phyloP scores from a whole-genome alignment of 2,797 vertebrate genomes.

The Pterois miles region DNA sequence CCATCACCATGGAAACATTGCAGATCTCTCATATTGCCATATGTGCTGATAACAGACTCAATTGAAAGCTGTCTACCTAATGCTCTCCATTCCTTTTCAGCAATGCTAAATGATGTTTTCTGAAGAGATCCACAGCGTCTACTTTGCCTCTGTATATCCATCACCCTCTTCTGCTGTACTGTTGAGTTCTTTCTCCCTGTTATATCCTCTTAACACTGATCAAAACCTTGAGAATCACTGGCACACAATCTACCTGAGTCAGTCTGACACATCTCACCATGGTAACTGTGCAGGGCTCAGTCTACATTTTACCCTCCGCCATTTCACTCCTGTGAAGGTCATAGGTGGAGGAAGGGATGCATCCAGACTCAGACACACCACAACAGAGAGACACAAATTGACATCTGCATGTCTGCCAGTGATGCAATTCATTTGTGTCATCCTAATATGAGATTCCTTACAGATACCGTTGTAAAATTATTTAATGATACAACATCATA shows the following conservation, averaged over 20 bases:
- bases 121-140: not conserved
- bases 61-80: too few relatives aligned
- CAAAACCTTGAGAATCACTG: slow-evolving; percentile 46
- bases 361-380: slow-evolving; percentile 29
- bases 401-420: not conserved
- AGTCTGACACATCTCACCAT: slow-evolving; percentile 53
- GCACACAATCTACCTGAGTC: slow-evolving; percentile 36
- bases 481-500: not conserved
- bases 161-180: not conserved
- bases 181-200: slow-evolving; percentile 1
- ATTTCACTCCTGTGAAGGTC: slow-evolving; percentile 61
- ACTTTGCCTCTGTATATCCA: slow-evolving; percentile 17
- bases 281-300: slow-evolving; percentile 37
- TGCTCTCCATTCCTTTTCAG: not conserved
- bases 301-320: slow-evolving; percentile 33
- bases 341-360: slow-evolving; percentile 46
- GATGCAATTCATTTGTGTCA: not conserved
- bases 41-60: too few relatives aligned
- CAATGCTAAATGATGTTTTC: not conserved
- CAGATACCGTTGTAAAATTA: not conserved
- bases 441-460: not conserved
- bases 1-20: slow-evolving; percentile 20
- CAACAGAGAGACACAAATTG: slow-evolving; percentile 8
- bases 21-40: not conserved
- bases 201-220: slow-evolving; percentile 39